Percentiles rank a stretch among this genome's conserved stretches.
phyloP scores from a whole-genome alignment of 2,888 invertebrate species.

The Pollenia labialis region DNA sequence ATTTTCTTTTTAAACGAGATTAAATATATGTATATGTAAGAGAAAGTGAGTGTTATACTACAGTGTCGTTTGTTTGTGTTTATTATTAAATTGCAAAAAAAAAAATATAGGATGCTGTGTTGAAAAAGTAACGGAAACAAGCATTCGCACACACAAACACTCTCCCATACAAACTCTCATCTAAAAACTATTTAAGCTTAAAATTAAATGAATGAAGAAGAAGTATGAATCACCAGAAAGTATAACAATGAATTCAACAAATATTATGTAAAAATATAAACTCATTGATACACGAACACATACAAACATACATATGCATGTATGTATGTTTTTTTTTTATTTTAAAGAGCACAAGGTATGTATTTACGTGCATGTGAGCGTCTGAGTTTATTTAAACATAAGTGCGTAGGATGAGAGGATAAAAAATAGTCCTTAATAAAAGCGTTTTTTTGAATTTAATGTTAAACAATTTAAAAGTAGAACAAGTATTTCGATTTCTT shows the following conservation, averaged over 20 bases:
- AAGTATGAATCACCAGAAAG: conserved; percentile 61
- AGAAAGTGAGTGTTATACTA: neutral
- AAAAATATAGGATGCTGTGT: conserved; percentile 46
- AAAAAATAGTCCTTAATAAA: conserved; percentile 20
- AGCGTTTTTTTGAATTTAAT: neutral
- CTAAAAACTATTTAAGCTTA: conserved; percentile 41
- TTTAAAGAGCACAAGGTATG: conserved; percentile 39
- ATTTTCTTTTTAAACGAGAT: neutral
- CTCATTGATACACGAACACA: neutral
- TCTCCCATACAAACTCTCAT: neutral
- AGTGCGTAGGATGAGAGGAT: conserved; percentile 6
- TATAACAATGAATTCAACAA: conserved; percentile 64
- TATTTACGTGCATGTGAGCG: conserved; percentile 15
- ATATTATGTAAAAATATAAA: conserved; percentile 36
- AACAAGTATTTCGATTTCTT: too few species aligned
- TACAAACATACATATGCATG: neutral
- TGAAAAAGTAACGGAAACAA: conserved; percentile 43
- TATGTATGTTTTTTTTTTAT: neutral
- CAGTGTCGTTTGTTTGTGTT: neutral
- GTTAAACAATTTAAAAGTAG: neutral
- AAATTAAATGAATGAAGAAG: conserved; percentile 59
- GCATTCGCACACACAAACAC: conserved; percentile 22
- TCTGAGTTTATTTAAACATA: conserved; percentile 1
- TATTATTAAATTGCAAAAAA: neutral
- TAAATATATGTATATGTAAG: neutral